phyloP scores from a whole-genome alignment of 2,888 invertebrate species.

The Trichopria drosophilae region DNA sequence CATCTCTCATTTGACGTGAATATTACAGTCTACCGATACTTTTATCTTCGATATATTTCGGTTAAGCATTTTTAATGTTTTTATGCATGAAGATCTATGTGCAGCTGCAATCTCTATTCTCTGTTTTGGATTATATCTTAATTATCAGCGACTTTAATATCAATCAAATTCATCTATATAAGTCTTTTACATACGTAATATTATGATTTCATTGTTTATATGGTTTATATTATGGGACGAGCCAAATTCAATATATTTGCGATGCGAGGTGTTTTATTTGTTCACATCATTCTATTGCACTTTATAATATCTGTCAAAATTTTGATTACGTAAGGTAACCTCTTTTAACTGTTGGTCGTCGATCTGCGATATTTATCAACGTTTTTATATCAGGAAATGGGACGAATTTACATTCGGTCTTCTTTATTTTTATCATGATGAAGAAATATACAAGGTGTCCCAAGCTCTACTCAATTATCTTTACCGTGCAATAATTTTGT shows the following conservation, averaged over 20 bases:
- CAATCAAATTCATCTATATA: slow-evolving; percentile 33
- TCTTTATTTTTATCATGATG: too few species aligned
- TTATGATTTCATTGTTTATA: slow-evolving; percentile 24
- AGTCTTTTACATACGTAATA: slow-evolving; percentile 35
- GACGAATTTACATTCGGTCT: too few species aligned
- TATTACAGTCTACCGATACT: slow-evolving; percentile 32
- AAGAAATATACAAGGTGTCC: too few species aligned
- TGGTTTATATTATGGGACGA: slow-evolving; percentile 22
- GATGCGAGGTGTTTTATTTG: slow-evolving; percentile 9
- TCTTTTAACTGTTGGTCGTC: too few species aligned
- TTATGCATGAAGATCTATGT: slow-evolving; percentile 59
- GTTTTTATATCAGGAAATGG: too few species aligned
- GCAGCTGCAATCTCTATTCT: slow-evolving; percentile 56
- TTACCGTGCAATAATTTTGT: too few species aligned
- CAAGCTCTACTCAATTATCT: too few species aligned
- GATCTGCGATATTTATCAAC: too few species aligned
- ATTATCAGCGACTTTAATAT: slow-evolving; percentile 36
- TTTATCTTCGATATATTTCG: slow-evolving; percentile 47
- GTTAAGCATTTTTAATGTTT: slow-evolving; percentile 55
- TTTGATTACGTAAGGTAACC: too few species aligned
- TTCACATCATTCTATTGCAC: too few species aligned
- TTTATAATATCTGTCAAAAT: too few species aligned
- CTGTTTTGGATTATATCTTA: slow-evolving; percentile 46
- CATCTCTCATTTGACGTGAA: slow-evolving; percentile 22
- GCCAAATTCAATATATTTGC: slow-evolving; percentile 13